These are phyloP conservation scores for Calliphora vicina DNA, from an alignment of 1,140 invertebrate species.

Conservation along the genomic window DNA sequence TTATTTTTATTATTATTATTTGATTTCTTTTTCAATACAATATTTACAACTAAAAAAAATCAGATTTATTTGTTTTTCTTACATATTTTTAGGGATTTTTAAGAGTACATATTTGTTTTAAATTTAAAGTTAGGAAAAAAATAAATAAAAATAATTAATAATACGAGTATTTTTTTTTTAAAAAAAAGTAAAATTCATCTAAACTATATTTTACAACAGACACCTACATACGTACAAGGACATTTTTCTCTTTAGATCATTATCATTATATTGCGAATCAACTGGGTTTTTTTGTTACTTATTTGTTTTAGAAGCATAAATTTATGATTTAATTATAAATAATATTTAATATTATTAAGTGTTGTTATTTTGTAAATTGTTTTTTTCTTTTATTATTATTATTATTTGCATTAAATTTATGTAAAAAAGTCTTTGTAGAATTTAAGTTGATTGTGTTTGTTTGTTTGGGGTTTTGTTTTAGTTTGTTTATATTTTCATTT, in stretches of 20 bases:
- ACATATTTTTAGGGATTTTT: not conserved
- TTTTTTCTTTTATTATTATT: not conserved
- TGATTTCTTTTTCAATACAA: not conserved
- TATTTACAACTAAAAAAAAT: conserved; percentile 6
- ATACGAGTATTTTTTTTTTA: not conserved
- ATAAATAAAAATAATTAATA: not conserved
- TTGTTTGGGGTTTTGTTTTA: not conserved
- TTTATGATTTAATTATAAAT: not conserved
- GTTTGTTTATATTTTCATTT: not conserved
- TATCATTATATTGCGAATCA: not conserved
- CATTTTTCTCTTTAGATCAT: not conserved
- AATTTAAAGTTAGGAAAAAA: not conserved
- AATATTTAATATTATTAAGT: not conserved
- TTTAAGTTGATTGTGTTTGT: not conserved
- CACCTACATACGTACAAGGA: conserved; percentile 4
- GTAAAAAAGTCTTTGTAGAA: conserved; percentile 10
- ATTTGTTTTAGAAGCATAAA: not conserved
- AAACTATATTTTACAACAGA: conserved; percentile 11
- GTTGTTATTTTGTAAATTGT: not conserved
- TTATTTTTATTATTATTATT: not conserved
- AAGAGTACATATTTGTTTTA: too few relatives aligned
- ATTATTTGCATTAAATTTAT: not conserved
- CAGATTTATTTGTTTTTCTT: not conserved
- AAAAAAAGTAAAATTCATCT: not conserved
- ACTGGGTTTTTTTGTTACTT: not conserved